Evolutionary conservation across 2,797 vertebrate genomes (phyloP).

Genomic region (Taenioides sp.): DNA sequence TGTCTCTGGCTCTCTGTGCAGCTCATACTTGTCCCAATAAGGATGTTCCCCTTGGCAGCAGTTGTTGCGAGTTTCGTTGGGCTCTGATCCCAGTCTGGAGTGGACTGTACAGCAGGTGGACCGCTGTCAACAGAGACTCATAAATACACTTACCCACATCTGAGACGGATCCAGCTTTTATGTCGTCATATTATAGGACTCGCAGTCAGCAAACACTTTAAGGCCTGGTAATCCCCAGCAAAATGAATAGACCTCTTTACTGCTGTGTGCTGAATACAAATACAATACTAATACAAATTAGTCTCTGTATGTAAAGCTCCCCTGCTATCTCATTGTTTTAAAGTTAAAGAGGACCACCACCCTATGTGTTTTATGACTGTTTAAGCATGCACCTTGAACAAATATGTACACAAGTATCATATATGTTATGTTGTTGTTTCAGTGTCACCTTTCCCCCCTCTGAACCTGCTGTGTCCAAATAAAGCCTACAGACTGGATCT

Average conservation of each 20-base stretch:
- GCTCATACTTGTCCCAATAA: slow-evolving; percentile 42
- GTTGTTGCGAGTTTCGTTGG: slow-evolving; percentile 23
- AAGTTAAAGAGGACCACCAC: slow-evolving; percentile 2
- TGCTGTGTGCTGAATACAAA: slow-evolving; percentile 26
- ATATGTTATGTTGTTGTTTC: slow-evolving; percentile 50
- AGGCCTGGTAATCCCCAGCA: slow-evolving; percentile 29
- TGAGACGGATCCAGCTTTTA: slow-evolving; percentile 43
- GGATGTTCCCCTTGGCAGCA: slow-evolving; percentile 41
- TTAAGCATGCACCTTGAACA: slow-evolving; percentile 33
- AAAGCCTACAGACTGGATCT: slow-evolving; percentile 66
- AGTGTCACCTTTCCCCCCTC: slow-evolving; percentile 42
- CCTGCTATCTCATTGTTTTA: neutral
- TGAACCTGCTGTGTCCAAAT: slow-evolving; percentile 71
- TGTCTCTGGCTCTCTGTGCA: neutral
- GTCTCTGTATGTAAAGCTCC: slow-evolving; percentile 18
- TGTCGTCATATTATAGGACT: slow-evolving; percentile 60
- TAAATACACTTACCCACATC: slow-evolving; percentile 48
- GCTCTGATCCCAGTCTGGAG: slow-evolving; percentile 36
- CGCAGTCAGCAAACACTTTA: slow-evolving; percentile 56
- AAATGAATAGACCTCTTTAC: slow-evolving; percentile 21
- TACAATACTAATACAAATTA: too few species aligned
- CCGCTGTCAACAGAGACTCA: slow-evolving; percentile 62
- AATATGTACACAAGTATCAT: slow-evolving; percentile 57
- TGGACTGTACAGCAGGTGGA: slow-evolving; percentile 53
- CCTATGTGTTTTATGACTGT: slow-evolving; percentile 23